Percentiles rank a stretch among this genome's conserved stretches.
These are phyloP conservation scores for Amiota minor DNA, from an alignment of 2,888 invertebrate genomes.

Conservation along the genomic window DNA sequence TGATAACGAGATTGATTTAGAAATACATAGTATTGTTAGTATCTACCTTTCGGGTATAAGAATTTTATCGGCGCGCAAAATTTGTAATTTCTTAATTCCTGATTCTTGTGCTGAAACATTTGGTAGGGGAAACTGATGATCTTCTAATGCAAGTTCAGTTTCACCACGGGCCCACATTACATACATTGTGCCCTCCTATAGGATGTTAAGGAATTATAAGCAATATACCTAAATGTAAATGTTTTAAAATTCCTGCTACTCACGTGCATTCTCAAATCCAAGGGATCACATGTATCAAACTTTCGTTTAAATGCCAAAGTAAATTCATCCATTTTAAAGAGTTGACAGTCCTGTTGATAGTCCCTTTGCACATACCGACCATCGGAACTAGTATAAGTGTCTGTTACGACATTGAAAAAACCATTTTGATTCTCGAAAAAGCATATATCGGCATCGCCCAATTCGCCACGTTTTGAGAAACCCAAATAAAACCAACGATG, in stretches of 20 bases:
- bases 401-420: constrained; percentile 76
- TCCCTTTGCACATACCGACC: constrained; percentile 81
- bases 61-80: constrained; percentile 75
- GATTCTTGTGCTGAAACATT: constrained; percentile 74
- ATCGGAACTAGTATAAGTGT: constrained; percentile 80
- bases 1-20: background rate
- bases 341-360: constrained; percentile 82
- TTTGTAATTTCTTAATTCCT: constrained; percentile 86
- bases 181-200: constrained; percentile 90
- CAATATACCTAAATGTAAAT: background rate
- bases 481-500: constrained; percentile 87
- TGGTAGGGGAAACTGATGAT: constrained; percentile 70
- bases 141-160: constrained; percentile 77
- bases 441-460: constrained; percentile 85
- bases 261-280: constrained; percentile 75
- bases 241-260: constrained; percentile 42
- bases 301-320: constrained; percentile 84
- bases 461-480: constrained; percentile 86
- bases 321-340: constrained; percentile 76
- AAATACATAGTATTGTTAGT: background rate
- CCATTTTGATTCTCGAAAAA: constrained; percentile 80
- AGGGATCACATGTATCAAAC: constrained; percentile 88
- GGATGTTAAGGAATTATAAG: constrained; percentile 19
- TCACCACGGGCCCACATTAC: constrained; percentile 87
- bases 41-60: constrained; percentile 72